Evolutionary conservation across 2,888 invertebrate genomes (phyloP).

Genomic region (Laothoe populi): DNA sequence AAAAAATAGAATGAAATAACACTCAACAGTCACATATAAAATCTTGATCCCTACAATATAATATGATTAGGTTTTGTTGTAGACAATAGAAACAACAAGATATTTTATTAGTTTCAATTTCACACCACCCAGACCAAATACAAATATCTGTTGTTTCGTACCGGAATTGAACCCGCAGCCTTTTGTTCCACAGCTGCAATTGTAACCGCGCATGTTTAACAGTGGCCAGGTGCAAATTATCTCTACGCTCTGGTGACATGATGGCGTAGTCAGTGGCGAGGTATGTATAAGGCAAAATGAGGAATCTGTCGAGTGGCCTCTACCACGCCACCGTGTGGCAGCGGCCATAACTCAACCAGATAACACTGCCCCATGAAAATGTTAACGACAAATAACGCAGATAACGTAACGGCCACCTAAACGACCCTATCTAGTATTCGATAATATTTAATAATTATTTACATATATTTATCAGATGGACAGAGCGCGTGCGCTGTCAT

Average conservation of each 20-base stretch:
- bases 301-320: conserved; percentile 52
- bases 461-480: conserved; percentile 79
- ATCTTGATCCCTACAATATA: no score
- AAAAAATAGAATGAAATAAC: no score
- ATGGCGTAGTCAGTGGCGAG: conserved; percentile 70
- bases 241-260: conserved; percentile 54
- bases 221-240: conserved; percentile 53
- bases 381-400: conserved; percentile 81
- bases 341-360: conserved; percentile 77
- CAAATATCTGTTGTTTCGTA: no score
- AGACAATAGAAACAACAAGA: no score
- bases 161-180: no score
- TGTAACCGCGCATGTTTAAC: conserved; percentile 37
- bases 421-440: conserved; percentile 76
- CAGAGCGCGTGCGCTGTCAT: conserved; percentile 67
- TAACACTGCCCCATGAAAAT: conserved; percentile 71
- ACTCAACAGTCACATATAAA: no score
- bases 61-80: no score
- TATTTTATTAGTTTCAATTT: no score
- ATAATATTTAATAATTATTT: conserved; percentile 84
- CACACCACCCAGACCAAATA: no score
- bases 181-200: no score
- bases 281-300: conserved; percentile 64
- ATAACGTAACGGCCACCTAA: conserved; percentile 79
- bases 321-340: conserved; percentile 35